phyloP scores from a whole-genome alignment of 2,113 vertebrate genomes.

The Syngnathus typhle region DNA sequence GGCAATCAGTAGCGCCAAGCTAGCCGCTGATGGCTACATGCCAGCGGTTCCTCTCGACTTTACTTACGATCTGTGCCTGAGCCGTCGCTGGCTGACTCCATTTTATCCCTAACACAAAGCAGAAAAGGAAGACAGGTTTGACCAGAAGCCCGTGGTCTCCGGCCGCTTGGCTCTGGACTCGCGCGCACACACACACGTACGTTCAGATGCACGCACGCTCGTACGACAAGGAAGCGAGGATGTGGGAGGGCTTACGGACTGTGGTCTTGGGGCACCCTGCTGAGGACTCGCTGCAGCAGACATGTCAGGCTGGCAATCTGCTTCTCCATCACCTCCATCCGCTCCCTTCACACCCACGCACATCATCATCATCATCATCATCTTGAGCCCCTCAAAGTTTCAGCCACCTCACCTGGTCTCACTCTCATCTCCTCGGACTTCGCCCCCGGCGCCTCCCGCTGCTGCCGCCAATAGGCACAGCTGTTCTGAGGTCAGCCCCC shows the following conservation, averaged over 20 bases:
- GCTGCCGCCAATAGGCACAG: conserved; percentile 81
- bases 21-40: conserved; percentile 7
- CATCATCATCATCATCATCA: background rate
- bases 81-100: conserved; percentile 84
- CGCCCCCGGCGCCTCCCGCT: conserved; percentile 67
- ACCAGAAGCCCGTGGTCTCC: too few species aligned
- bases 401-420: conserved; percentile 80
- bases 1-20: background rate
- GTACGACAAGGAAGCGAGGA: background rate
- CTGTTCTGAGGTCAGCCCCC: conserved; percentile 73
- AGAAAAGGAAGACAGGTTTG: too few species aligned
- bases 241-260: conserved; percentile 75
- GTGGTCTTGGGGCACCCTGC: conserved; percentile 81
- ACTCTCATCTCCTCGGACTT: conserved; percentile 74
- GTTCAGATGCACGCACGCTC: too few species aligned
- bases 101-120: conserved; percentile 81
- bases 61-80: conserved; percentile 24
- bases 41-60: background rate
- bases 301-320: conserved; percentile 96
- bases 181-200: background rate
- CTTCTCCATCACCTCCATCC: conserved; percentile 99
- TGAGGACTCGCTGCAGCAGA: conserved; percentile 90
- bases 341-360: conserved; percentile 72
- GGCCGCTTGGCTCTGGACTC: too few species aligned
- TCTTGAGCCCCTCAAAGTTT: background rate